Evolutionary conservation across 2,113 vertebrate genomes (phyloP), one percentile per base, ranked within the genome.

Genomic region (Mus pahari): DNA sequence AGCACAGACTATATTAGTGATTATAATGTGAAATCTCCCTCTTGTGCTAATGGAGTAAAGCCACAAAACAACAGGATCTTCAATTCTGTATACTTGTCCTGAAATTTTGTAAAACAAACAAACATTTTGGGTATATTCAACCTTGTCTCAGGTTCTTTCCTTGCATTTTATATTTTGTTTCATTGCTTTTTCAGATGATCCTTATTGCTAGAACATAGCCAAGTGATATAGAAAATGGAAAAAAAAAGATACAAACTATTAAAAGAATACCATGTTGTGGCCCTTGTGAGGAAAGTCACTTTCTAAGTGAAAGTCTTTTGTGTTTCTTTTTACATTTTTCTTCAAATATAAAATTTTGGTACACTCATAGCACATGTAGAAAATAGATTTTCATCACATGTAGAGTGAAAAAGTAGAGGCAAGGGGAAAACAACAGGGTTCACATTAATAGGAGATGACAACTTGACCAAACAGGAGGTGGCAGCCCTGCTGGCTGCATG

Each of bases 401-500:
- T 93, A 66, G 86, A 96, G 86, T 96, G 90, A 84, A 98, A 96
- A 98, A 98, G 94, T 22, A 79, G 74, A 98, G 93, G 92, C 96
- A 91, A 86, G 95, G 96, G 94, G 84, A 96, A 98, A 98, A 89
- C 97, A 97, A 96, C 97, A 95, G 97, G 94, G 53, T 83, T 98
- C 96, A 97, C 96, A 98, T 98, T 98, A 99, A 99, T 98, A 97
- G 81, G 94, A 98, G 97, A 91, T 42, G 98, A 98, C 98, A 98
- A 97, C 97, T 95, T 98, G 98, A 98, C 98, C 98, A 98, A 98
- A 99, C 98, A 98, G 96, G 98, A 98, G 98, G 98, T 98, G 98
- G 98, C 98, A 98, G 98, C 89, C 90, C 36, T 91, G 97, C 97
- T 94, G 97, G 97, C 97, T 97, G 96, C 97, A 84, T 68, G 98